Evolutionary conservation across 64 coral and sea anemone species (phyloP).

Genomic region (Porites australiensis): DNA sequence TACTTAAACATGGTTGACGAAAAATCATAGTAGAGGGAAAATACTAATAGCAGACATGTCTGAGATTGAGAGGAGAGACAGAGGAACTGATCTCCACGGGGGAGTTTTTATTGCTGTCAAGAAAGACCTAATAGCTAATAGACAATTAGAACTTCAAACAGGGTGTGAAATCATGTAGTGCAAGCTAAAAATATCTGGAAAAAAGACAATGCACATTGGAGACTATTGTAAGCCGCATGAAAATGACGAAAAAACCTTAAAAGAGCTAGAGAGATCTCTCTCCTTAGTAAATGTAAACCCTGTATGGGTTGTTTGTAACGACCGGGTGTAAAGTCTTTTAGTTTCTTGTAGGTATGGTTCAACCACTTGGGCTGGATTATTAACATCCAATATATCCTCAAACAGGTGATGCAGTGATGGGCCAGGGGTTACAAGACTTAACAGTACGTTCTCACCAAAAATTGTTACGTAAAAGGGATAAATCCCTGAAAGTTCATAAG

Average conservation of each 20-base stretch:
- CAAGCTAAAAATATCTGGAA: conserved; percentile 27
- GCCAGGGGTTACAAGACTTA: no score
- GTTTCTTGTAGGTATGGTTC: no score
- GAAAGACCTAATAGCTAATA: neutral
- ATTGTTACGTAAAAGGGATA: neutral
- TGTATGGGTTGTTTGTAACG: neutral
- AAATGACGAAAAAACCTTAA: conserved; percentile 23
- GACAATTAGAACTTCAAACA: conserved; percentile 11
- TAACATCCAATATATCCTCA: no score
- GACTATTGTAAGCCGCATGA: conserved; percentile 48
- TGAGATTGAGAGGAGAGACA: no score
- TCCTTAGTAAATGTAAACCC: conserved; percentile 32
- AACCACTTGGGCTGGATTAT: conserved; percentile 54
- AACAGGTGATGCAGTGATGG: conserved; percentile 15
- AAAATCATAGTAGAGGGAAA: no score
- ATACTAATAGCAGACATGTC: no score
- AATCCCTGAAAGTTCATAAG: conserved; percentile 20
- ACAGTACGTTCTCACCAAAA: no score
- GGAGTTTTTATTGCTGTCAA: no score
- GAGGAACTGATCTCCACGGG: no score
- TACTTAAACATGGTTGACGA: no score
- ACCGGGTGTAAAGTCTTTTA: no score
- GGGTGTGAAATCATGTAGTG: conserved; percentile 65
- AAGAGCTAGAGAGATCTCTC: conserved; percentile 65
- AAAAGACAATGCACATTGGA: conserved; percentile 67